Conservation (phyloP, 2,113 vertebrate species). For the Python bivittatus region DNA sequence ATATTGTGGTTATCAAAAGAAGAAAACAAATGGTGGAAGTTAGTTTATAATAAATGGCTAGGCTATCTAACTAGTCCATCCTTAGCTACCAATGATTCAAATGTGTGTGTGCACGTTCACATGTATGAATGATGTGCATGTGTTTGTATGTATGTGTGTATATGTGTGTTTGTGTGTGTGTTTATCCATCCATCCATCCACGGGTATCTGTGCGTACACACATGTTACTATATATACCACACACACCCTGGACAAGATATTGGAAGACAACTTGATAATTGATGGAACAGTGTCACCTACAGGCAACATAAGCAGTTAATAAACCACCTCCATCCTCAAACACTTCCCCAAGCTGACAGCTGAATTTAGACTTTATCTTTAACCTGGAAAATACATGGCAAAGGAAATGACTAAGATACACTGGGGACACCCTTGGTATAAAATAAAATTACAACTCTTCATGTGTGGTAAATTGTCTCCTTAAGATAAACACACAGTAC, state of each 20-base stretch:
- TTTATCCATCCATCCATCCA: neutral
- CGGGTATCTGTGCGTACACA: neutral
- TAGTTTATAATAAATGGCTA: slow-evolving; percentile 40
- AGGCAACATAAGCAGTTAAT: slow-evolving; percentile 64
- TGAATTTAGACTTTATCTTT: slow-evolving; percentile 45
- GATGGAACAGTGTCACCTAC: slow-evolving; percentile 80
- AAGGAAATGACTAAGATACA: slow-evolving; percentile 48
- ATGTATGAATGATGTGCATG: neutral
- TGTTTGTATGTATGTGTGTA: neutral
- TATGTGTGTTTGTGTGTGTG: too few relatives aligned
- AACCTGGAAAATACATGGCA: slow-evolving; percentile 41
- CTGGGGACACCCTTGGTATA: slow-evolving; percentile 44
- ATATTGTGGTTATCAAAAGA: slow-evolving; percentile 34
- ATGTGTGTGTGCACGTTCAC: neutral
- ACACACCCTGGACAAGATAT: slow-evolving; percentile 63
- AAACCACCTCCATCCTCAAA: neutral
- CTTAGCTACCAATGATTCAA: slow-evolving; percentile 1
- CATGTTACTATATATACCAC: neutral
- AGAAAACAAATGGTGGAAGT: slow-evolving; percentile 38
- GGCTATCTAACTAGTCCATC: neutral
- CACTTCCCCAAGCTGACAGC: slow-evolving; percentile 13
- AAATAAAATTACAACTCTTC: slow-evolving; percentile 53
- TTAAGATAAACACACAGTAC: slow-evolving; percentile 31
- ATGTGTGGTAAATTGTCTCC: slow-evolving; percentile 18
- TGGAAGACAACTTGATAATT: slow-evolving; percentile 60